A percentile compares a stretch with the other conserved stretches of the same genome.
Conservation (phyloP, 2,113 vertebrate species). For the Monarcha castaneiventris region DNA sequence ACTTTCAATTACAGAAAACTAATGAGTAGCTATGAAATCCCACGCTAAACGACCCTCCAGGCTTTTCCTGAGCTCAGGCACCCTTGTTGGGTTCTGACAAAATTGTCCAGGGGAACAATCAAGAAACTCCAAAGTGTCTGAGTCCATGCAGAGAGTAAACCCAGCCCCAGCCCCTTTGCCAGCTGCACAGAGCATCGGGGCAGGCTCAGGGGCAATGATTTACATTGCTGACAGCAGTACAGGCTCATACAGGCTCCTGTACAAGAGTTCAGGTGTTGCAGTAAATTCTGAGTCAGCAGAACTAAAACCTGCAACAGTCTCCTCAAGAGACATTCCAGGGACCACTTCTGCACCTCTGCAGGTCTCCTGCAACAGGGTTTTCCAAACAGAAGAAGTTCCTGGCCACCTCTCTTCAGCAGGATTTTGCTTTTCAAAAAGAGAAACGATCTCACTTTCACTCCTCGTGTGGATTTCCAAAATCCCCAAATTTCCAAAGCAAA, state of each 20-base stretch:
- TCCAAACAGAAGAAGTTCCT: background rate
- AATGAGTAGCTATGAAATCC: constrained; percentile 6
- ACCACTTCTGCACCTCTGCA: background rate
- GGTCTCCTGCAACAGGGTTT: background rate
- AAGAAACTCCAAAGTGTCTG: background rate
- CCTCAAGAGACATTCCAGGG: background rate
- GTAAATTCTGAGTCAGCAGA: background rate
- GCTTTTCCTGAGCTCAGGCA: background rate
- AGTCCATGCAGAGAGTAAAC: background rate
- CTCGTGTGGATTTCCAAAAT: background rate
- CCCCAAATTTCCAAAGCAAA: background rate
- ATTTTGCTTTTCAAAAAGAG: background rate
- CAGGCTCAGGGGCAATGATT: background rate
- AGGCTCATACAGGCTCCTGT: background rate
- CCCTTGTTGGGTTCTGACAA: background rate
- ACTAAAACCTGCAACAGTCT: background rate
- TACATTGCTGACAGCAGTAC: background rate
- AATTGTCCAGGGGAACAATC: background rate
- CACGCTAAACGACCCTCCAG: background rate
- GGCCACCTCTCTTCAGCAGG: background rate
- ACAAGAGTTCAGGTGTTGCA: background rate
- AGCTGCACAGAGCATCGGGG: background rate
- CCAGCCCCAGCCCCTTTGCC: background rate
- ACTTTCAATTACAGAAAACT: constrained; percentile 43
- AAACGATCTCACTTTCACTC: background rate